phyloP scores from a whole-genome alignment of 2,113 vertebrate genomes.

The Urocitellus parryii region DNA sequence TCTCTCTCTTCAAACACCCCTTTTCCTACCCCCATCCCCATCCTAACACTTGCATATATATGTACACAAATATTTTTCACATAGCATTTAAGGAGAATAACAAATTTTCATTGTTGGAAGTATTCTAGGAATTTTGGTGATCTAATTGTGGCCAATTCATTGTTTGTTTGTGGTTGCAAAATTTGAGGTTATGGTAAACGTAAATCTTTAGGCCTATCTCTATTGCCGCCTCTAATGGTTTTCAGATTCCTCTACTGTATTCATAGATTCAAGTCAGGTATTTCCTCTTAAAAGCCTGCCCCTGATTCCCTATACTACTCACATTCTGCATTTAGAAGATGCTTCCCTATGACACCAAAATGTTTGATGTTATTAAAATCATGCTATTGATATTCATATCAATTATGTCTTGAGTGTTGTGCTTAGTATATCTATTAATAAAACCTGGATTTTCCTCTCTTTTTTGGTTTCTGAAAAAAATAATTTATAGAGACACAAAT shows the following conservation, averaged over 20 bases:
- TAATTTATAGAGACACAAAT: constrained; percentile 87
- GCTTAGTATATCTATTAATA: constrained; percentile 82
- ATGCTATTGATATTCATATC: constrained; percentile 82
- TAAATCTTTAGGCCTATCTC: background rate
- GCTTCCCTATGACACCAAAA: constrained; percentile 66
- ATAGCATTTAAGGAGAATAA: constrained; percentile 5
- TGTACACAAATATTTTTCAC: background rate
- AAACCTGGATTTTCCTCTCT: constrained; percentile 76
- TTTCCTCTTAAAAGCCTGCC: constrained; percentile 66
- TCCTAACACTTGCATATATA: background rate
- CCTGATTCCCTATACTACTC: constrained; percentile 70
- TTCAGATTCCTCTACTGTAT: constrained; percentile 59
- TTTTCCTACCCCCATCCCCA: background rate
- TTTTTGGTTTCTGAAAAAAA: constrained; percentile 82
- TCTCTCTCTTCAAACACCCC: background rate
- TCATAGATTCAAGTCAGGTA: constrained; percentile 75
- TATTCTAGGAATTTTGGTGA: constrained; percentile 40
- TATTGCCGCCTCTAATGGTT: constrained; percentile 31
- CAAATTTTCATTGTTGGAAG: background rate
- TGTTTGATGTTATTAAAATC: constrained; percentile 84
- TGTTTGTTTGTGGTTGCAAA: constrained; percentile 45
- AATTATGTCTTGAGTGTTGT: constrained; percentile 84
- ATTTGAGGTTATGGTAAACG: constrained; percentile 40
- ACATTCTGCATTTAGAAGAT: constrained; percentile 73
- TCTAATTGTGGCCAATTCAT: background rate